These are phyloP conservation scores for Hemibagrus guttatus DNA, from an alignment of 2,797 vertebrate species.

Conservation along the genomic window DNA sequence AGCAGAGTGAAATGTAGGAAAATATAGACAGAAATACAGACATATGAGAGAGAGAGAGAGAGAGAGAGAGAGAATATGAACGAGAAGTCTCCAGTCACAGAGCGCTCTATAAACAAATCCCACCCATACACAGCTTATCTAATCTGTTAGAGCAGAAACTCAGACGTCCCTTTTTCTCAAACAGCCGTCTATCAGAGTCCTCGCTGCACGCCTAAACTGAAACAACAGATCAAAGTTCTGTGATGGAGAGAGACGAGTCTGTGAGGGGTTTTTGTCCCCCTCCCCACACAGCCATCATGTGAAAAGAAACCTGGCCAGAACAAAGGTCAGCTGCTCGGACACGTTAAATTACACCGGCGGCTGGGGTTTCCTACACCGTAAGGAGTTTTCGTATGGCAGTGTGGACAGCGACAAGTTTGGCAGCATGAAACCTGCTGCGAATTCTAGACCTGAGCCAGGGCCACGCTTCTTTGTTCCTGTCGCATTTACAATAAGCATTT, in stretches of 20 bases:
- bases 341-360: constrained; percentile 17
- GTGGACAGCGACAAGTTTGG: not conserved
- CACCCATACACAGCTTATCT: constrained; percentile 56
- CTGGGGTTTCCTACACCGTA: constrained; percentile 3
- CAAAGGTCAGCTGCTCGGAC: not conserved
- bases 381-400: not conserved
- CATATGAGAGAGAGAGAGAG: not conserved
- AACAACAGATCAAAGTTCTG: not conserved
- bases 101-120: constrained; percentile 52
- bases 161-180: constrained; percentile 57
- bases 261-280: not conserved
- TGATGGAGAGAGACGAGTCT: not conserved
- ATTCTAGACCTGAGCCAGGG: not conserved
- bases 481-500: too few species aligned
- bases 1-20: not conserved
- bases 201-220: not conserved
- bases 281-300: not conserved
- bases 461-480: not conserved
- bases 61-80: not conserved
- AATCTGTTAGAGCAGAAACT: constrained; percentile 45
- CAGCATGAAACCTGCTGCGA: not conserved
- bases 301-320: constrained; percentile 16
- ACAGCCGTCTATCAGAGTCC: constrained; percentile 10
- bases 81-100: constrained; percentile 28
- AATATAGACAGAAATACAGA: not conserved